These are phyloP conservation scores for Pelodiscus sinensis DNA, from an alignment of 2,113 vertebrate genomes.

Conservation along the genomic window DNA sequence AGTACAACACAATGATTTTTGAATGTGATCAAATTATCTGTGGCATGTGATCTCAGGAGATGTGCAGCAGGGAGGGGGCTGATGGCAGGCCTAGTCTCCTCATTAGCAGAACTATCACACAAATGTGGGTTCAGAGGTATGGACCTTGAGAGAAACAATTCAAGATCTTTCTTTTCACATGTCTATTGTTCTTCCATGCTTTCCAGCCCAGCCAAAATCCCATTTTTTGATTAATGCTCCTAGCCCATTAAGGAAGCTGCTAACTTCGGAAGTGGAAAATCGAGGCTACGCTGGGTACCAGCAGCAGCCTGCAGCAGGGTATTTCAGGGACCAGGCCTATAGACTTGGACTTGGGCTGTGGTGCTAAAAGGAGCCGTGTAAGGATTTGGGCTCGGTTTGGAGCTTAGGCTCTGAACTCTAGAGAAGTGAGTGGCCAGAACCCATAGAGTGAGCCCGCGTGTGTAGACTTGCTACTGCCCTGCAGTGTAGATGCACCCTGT, in stretches of 20 bases:
- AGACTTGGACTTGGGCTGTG: background rate
- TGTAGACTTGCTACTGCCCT: background rate
- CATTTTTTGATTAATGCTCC: background rate
- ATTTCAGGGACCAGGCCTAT: background rate
- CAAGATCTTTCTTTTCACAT: background rate
- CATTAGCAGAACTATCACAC: too few species aligned
- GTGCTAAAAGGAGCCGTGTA: background rate
- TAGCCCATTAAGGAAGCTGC: background rate
- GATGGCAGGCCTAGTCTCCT: too few species aligned
- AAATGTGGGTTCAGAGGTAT: background rate
- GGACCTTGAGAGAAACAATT: background rate
- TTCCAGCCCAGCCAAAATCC: background rate
- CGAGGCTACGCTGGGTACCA: background rate
- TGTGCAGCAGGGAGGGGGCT: background rate
- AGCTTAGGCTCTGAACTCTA: too few species aligned
- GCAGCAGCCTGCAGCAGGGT: background rate
- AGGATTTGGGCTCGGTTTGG: background rate
- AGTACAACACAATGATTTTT: too few species aligned
- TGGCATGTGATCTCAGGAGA: too few species aligned
- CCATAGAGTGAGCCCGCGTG: too few species aligned
- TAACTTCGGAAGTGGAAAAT: background rate
- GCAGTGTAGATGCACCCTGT: background rate
- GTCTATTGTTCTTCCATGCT: background rate
- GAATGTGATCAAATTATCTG: too few species aligned
- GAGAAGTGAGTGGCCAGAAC: too few species aligned